Conservation (phyloP, 1,140 invertebrate species). For the Heliothis virescens region DNA sequence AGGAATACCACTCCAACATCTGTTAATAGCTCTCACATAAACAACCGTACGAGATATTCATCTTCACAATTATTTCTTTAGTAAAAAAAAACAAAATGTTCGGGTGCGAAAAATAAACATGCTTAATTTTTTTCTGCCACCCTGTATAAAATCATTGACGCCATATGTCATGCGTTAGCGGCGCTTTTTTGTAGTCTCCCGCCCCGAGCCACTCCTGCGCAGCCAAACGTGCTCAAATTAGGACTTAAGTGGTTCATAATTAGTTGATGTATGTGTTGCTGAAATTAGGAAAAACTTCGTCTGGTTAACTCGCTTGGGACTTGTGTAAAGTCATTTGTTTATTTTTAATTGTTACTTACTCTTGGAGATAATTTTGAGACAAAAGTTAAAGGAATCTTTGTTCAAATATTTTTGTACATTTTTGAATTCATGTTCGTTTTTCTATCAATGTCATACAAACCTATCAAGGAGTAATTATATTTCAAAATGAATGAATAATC, state of each 20-base stretch:
- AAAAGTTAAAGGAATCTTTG: too few species aligned
- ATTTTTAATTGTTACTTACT: background rate
- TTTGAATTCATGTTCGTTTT: too few species aligned
- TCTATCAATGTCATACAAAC: too few species aligned
- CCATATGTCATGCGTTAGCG: slow-evolving; percentile 73
- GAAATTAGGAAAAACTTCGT: slow-evolving; percentile 20
- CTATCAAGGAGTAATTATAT: too few species aligned
- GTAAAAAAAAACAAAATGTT: slow-evolving; percentile 9
- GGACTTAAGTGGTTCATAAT: slow-evolving; percentile 27
- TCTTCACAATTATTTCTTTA: background rate
- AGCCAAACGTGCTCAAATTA: slow-evolving; percentile 27
- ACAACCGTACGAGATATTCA: background rate
- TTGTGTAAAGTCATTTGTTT: background rate
- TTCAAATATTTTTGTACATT: too few species aligned
- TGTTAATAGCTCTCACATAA: background rate
- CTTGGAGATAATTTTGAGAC: background rate
- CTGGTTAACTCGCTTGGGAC: background rate
- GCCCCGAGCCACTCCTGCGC: slow-evolving; percentile 55
- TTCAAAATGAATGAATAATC: too few species aligned
- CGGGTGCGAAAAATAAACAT: slow-evolving; percentile 31
- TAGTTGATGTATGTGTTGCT: slow-evolving; percentile 28
- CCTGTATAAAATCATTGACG: slow-evolving; percentile 63
- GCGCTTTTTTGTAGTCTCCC: slow-evolving; percentile 69
- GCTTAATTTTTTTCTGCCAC: slow-evolving; percentile 47
- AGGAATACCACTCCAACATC: too few species aligned